phyloP scores from a whole-genome alignment of 2,113 vertebrate species.

The Pluvianellus socialis region DNA sequence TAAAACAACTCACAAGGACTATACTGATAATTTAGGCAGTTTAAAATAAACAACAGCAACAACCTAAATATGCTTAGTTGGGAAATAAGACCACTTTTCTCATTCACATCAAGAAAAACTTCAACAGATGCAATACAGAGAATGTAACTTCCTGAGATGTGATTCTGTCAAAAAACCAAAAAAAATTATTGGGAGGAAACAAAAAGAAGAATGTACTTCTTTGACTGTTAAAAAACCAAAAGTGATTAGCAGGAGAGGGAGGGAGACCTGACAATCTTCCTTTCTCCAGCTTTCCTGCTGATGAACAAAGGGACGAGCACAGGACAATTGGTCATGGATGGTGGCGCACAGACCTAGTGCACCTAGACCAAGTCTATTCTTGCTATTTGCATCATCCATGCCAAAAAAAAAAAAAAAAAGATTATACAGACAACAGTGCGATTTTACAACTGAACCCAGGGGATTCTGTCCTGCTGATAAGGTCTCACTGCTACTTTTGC shows the following conservation, averaged over 20 bases:
- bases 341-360: not conserved
- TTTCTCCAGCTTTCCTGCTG: not conserved
- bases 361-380: not conserved
- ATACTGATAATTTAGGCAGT: not conserved
- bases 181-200: not conserved
- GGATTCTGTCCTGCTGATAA: slow-evolving; percentile 32
- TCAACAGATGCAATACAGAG: not conserved
- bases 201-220: not conserved
- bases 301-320: not conserved
- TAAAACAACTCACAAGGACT: not conserved
- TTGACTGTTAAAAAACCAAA: not conserved
- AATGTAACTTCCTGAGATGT: not conserved
- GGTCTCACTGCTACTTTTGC: slow-evolving; percentile 21
- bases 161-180: not conserved
- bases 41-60: not conserved
- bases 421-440: not conserved
- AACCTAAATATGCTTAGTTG: not conserved
- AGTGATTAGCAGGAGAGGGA: not conserved
- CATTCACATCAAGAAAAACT: not conserved
- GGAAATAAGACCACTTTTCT: not conserved
- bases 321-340: not conserved
- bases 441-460: not conserved
- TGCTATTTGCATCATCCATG: not conserved
- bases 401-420: not conserved
- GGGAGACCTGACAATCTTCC: not conserved